Evolutionary conservation across 1,140 invertebrate genomes (phyloP).

Genomic region (Drosophila novamexicana): DNA sequence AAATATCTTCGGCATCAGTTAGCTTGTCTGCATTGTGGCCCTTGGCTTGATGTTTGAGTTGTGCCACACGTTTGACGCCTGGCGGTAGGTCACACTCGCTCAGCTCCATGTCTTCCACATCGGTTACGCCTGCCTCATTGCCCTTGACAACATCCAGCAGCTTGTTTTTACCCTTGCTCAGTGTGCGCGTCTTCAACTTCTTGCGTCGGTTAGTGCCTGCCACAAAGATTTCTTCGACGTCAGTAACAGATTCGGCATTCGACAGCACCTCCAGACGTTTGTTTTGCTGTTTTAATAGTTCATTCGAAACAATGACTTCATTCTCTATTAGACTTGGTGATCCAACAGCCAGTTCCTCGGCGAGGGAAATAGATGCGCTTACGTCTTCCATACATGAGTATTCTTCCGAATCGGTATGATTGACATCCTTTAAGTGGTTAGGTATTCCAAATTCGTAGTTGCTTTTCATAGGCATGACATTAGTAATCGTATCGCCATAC

Average conservation of each 20-base stretch:
- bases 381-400: slow-evolving; percentile 83
- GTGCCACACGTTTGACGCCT: slow-evolving; percentile 65
- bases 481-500: slow-evolving; percentile 83
- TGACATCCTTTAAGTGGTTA: slow-evolving; percentile 71
- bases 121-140: slow-evolving; percentile 82
- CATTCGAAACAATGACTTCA: slow-evolving; percentile 76
- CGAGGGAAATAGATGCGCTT: slow-evolving; percentile 54
- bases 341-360: slow-evolving; percentile 45
- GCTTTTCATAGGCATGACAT: slow-evolving; percentile 84
- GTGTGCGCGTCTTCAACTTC: slow-evolving; percentile 73
- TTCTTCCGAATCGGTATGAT: slow-evolving; percentile 85
- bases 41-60: slow-evolving; percentile 58
- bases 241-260: slow-evolving; percentile 84
- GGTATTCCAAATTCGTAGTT: slow-evolving; percentile 80
- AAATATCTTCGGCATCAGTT: slow-evolving; percentile 71
- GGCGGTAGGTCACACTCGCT: slow-evolving; percentile 83
- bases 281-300: slow-evolving; percentile 67
- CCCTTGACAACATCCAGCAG: slow-evolving; percentile 54
- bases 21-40: slow-evolving; percentile 28
- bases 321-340: slow-evolving; percentile 59
- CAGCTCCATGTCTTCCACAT: slow-evolving; percentile 86
- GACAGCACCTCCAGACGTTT: slow-evolving; percentile 69
- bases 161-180: slow-evolving; percentile 73
- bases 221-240: slow-evolving; percentile 85
- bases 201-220: slow-evolving; percentile 76